phyloP scores from a whole-genome alignment of 2,113 vertebrate genomes.

The Hippocampus guttulatus region DNA sequence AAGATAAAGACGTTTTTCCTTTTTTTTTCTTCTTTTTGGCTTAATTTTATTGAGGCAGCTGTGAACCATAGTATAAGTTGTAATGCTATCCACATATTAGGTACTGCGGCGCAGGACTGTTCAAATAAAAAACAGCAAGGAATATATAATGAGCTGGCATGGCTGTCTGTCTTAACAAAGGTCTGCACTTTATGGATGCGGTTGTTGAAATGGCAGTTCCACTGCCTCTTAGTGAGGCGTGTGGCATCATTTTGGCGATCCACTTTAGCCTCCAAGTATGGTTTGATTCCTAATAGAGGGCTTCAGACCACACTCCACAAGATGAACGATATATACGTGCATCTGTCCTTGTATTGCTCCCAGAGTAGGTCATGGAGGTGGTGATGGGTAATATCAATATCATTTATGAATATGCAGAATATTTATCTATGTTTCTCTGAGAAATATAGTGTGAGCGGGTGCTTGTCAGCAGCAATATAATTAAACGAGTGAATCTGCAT shows the following conservation, averaged over 20 bases:
- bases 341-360: constrained; percentile 5
- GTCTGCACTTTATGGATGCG: neutral
- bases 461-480: neutral
- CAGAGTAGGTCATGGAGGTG: neutral
- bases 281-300: neutral
- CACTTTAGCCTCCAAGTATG: neutral
- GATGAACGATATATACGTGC: constrained; percentile 13
- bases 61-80: neutral
- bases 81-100: neutral
- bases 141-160: neutral
- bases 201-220: neutral
- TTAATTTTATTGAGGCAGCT: neutral
- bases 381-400: constrained; percentile 17
- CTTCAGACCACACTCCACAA: neutral
- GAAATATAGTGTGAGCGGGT: constrained; percentile 1
- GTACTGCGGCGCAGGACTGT: neutral
- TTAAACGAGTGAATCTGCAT: constrained; percentile 9
- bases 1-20: neutral
- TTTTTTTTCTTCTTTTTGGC: neutral
- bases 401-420: neutral
- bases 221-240: neutral
- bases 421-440: constrained; percentile 7
- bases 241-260: neutral
- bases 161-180: neutral
- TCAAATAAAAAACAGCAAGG: neutral